These are phyloP conservation scores for Drosophila neotestacea DNA, from an alignment of 2,888 invertebrate species.

Conservation along the genomic window DNA sequence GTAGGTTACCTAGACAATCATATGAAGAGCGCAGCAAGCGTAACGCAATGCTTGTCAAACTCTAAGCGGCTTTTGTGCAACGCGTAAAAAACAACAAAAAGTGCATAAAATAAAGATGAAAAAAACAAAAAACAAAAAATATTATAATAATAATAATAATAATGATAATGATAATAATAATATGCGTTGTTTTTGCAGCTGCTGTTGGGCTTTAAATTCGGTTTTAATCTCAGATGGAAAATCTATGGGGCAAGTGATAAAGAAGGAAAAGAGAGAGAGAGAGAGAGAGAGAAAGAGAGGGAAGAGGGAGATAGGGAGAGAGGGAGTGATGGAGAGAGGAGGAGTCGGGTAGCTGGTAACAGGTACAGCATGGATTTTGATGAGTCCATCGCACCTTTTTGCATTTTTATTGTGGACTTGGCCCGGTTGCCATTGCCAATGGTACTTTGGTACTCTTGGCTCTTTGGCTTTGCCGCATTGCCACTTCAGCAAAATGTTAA, in stretches of 20 bases:
- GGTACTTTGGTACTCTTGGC: constrained; percentile 29
- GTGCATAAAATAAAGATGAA: constrained; percentile 19
- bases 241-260: constrained; percentile 44
- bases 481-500: constrained; percentile 57
- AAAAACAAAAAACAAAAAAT: constrained; percentile 2
- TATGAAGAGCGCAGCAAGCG: constrained; percentile 27
- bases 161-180: constrained; percentile 13
- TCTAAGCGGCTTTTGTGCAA: constrained; percentile 68
- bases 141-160: constrained; percentile 17
- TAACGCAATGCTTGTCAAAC: constrained; percentile 53
- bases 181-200: constrained; percentile 18
- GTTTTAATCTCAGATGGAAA: constrained; percentile 68
- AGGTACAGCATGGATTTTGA: constrained; percentile 41
- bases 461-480: constrained; percentile 42
- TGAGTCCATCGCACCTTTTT: constrained; percentile 63
- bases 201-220: constrained; percentile 38
- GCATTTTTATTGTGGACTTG: constrained; percentile 61
- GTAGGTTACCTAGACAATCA: constrained; percentile 61
- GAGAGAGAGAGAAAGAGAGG: neutral
- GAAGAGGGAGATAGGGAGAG: neutral
- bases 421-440: constrained; percentile 34
- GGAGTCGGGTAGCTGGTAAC: constrained; percentile 7
- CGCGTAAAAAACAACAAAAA: constrained; percentile 21
- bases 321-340: neutral
- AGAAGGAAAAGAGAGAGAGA: neutral